Evolutionary conservation across 1,140 invertebrate genomes (phyloP), one percentile per base, ranked within the genome.

Genomic region (Panagrolaimus sp.): DNA sequence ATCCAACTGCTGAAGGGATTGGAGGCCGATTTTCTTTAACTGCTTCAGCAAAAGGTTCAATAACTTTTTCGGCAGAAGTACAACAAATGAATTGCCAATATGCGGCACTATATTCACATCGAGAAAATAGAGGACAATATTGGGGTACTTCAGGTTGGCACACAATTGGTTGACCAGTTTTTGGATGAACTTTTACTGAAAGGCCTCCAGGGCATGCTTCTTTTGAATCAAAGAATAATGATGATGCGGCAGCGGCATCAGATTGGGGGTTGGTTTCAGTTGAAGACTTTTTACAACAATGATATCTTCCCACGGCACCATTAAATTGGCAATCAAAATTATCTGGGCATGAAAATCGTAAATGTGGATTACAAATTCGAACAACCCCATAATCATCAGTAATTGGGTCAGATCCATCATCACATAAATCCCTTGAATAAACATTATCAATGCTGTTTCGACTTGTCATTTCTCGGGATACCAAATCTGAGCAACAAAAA

Each of bases 61-160:
- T 43, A 15, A 38, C 0, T 12, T 46, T 44, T 14, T 43, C n/a
- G 4, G 44, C 15, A n/a, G 58, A 63, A 0, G 43, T 24, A 32
- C 69, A 71, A 32, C 69, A 71, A 26, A 71, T 69, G 38, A 48
- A 52, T 44, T 71, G 69, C 69, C 69, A 71, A 44, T 71, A 71
- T 14, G 44, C 21, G 10, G 45, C 28, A 52, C 69, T 71, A 43
- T 71, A 71, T 43, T 69, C 47, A 38, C 69, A 71, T 44, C 46
- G 32, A 2, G 69, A 71, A n/a, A 47, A 47, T 15, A 45, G 65
- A 0, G 68, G 68, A 45, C 68, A 70, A 24, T 67, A 70, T n/a
- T 68, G 26, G 2, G 64, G 38, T 0, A 70, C 48, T 32, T 68
- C 68, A 7, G 68, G 68, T 28, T 70, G 68, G 43, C 68, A 70